A percentile compares a stretch with the other conserved stretches of the same genome.
phyloP scores from a whole-genome alignment of 2,888 invertebrate genomes.

The Caradrina clavipalpis region DNA sequence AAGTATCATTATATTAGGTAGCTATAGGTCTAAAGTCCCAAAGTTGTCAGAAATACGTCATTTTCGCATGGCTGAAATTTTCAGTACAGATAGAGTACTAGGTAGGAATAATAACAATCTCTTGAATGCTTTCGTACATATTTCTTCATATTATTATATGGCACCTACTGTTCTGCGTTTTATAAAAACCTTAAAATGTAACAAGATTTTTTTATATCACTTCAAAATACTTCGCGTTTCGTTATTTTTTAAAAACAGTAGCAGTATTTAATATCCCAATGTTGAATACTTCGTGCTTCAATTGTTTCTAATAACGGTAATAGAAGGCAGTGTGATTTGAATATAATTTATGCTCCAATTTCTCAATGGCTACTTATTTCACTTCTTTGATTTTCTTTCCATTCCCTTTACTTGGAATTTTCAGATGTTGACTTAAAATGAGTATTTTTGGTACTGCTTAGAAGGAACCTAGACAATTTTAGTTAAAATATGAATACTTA shows the following conservation, averaged over 20 bases:
- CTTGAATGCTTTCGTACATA: no score
- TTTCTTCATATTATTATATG: no score
- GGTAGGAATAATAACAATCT: no score
- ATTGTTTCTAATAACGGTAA: constrained; percentile 18
- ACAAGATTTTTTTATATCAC: background rate
- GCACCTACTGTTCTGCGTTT: no score
- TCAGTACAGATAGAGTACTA: no score
- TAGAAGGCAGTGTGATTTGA: constrained; percentile 2
- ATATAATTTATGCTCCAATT: constrained; percentile 25
- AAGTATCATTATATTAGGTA: background rate
- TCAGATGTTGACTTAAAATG: constrained; percentile 14
- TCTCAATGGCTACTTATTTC: constrained; percentile 19
- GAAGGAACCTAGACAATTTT: background rate
- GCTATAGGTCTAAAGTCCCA: no score
- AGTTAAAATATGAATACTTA: background rate
- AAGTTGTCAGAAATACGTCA: no score
- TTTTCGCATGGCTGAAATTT: no score
- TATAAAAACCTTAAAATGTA: no score
- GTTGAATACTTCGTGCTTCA: background rate
- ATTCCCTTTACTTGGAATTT: background rate
- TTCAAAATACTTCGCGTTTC: background rate
- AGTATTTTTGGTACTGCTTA: constrained; percentile 7
- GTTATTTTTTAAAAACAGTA: background rate
- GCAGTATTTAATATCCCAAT: background rate
- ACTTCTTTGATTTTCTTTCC: background rate